A percentile compares a stretch with the other conserved stretches of the same genome.
Evolutionary conservation across 2,888 invertebrate genomes (phyloP).

Genomic region (Harpalus rubripes): DNA sequence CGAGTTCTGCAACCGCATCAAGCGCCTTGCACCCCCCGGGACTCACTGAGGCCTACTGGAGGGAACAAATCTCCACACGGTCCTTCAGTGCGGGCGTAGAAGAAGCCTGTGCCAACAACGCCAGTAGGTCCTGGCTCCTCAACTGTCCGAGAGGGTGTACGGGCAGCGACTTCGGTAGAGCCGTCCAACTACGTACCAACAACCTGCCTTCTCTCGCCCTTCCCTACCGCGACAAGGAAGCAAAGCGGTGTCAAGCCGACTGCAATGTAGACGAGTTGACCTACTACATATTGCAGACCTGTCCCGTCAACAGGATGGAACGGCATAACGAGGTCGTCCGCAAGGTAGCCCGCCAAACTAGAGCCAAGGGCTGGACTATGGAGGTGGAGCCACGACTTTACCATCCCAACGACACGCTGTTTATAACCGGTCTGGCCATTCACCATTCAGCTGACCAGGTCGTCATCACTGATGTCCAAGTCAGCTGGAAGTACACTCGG

Average conservation of each 20-base stretch:
- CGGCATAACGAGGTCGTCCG: constrained; percentile 54
- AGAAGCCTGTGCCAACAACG: too few species aligned
- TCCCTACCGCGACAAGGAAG: not conserved
- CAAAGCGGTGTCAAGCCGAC: not conserved
- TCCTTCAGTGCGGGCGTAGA: too few species aligned
- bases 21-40: too few species aligned
- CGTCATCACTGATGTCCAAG: too few species aligned
- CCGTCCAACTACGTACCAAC: not conserved
- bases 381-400: constrained; percentile 61
- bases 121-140: too few species aligned
- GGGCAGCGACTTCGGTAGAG: too few species aligned
- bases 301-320: not conserved
- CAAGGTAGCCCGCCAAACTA: not conserved
- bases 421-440: constrained; percentile 53
- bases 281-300: not conserved
- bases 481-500: too few species aligned
- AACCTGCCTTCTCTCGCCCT: not conserved
- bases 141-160: too few species aligned
- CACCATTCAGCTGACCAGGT: too few species aligned
- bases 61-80: too few species aligned
- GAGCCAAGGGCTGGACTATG: not conserved
- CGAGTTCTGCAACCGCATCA: too few species aligned
- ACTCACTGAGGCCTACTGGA: too few species aligned
- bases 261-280: not conserved
- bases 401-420: constrained; percentile 53